Percentiles rank a stretch among this genome's conserved stretches.
These are phyloP conservation scores for Procapra przewalskii DNA, from an alignment of 2,113 vertebrate species.

Conservation along the genomic window DNA sequence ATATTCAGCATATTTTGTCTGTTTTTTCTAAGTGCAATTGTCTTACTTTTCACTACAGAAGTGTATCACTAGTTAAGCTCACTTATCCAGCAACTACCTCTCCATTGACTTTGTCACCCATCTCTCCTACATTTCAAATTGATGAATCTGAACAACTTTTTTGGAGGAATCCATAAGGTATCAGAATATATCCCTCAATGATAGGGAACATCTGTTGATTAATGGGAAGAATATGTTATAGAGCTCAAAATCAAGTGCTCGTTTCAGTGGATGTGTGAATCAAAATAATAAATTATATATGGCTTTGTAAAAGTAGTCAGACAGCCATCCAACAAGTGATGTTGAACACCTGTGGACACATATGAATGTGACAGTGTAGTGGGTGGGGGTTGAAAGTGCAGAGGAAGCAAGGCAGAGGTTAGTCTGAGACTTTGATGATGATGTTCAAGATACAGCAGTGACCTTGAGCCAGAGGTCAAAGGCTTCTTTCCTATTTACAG, in stretches of 20 bases:
- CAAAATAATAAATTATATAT: neutral
- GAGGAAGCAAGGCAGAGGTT: neutral
- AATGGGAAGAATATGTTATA: neutral
- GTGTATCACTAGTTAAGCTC: neutral
- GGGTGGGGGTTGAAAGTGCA: neutral
- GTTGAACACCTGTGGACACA: neutral
- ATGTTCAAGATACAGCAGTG: neutral
- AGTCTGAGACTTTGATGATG: neutral
- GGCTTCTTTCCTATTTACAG: neutral
- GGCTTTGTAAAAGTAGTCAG: neutral
- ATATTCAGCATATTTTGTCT: neutral
- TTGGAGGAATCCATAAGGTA: neutral
- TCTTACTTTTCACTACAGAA: conserved; percentile 8
- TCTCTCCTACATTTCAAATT: neutral
- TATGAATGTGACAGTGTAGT: neutral
- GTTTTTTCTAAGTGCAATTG: neutral
- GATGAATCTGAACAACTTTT: neutral
- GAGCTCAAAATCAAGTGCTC: neutral
- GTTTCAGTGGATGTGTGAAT: neutral
- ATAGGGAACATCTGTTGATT: neutral
- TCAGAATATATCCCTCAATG: neutral
- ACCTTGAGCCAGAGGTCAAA: neutral
- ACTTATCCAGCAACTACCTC: neutral
- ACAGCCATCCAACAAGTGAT: neutral
- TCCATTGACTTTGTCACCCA: neutral